Base-by-base conservation (phyloP, 2,113 vertebrate genomes). In the Epinephelus moara region DNA sequence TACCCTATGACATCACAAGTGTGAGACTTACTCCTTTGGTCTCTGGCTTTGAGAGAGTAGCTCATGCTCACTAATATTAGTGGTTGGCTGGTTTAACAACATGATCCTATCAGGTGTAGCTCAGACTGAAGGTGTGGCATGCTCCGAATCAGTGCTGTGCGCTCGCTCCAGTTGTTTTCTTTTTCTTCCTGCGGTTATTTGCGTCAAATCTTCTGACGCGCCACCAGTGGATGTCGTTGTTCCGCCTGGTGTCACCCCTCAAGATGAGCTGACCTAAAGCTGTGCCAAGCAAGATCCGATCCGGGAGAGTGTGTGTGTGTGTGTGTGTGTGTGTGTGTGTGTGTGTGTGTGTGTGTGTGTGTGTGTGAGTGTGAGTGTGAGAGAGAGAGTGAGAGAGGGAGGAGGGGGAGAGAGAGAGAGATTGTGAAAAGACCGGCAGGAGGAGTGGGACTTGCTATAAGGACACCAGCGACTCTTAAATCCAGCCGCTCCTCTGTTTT, bases 201-300 rank as follows among this genome's bases (percentile, higher is more conserved):
- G 68, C 52, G 45, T n/a, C 80, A 56, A 45, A 12, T 81, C 73
- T 53, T 45, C 57, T 66, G 80, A 89, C 25, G 73, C 79, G 84
- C 92, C 93, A 93, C 96, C 96, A 96, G 95, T 94, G 96, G 95
- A 96, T 95, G 96, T 95, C 95, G 95, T 96, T 93, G 96, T 95
- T 95, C 90, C 94, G 91, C 78, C 56, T 85, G 87, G 89, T 95
- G 94, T 76, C 83, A 25, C 74, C 93, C 87, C 89, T 77, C 66
- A 68, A 80, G 87, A 96, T 93, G 93, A 94, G 92, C 92, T 95
- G 95, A 94, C 92, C 95, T 94, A 90, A 92, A 89, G 88, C 92
- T 70, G 85, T 84, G 93, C 94, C 85, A 80, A 88, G 67, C 75
- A 78, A 86, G 92, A 91, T 88, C 92, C 87, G 91, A 93, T 92